phyloP scores from a whole-genome alignment of 2,797 vertebrate genomes.

The Tapirus indicus region DNA sequence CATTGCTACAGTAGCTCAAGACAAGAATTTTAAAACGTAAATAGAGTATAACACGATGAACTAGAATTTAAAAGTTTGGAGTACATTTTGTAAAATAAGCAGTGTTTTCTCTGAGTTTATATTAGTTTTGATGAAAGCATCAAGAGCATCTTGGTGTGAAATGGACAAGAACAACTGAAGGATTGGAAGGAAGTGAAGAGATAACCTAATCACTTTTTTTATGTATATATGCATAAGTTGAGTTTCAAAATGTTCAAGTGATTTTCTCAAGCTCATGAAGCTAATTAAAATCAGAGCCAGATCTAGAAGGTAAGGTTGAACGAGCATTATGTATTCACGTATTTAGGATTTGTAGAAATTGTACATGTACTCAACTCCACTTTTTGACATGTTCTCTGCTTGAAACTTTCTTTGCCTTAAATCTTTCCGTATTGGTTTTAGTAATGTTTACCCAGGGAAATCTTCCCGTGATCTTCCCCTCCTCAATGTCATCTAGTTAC shows the following conservation, averaged over 20 bases:
- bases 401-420: not conserved
- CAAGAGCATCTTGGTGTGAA: not conserved
- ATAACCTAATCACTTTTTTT: not conserved
- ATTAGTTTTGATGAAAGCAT: not conserved
- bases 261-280: not conserved
- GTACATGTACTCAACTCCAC: not conserved
- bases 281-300: not conserved
- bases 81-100: not conserved
- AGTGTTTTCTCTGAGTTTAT: not conserved
- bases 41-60: not conserved
- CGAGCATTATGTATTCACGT: not conserved
- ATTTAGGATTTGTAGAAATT: not conserved
- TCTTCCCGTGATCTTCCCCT: not conserved
- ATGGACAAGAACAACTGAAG: not conserved
- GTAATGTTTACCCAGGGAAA: not conserved
- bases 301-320: not conserved
- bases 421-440: not conserved
- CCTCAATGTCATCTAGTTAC: no score
- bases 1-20: not conserved
- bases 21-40: not conserved
- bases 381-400: not conserved
- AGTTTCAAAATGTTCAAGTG: not conserved
- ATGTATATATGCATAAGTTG: not conserved
- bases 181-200: not conserved
- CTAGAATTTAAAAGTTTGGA: not conserved